Evolutionary conservation across 1,140 invertebrate species (phyloP).

Genomic region (Acromyrmex echinatior): DNA sequence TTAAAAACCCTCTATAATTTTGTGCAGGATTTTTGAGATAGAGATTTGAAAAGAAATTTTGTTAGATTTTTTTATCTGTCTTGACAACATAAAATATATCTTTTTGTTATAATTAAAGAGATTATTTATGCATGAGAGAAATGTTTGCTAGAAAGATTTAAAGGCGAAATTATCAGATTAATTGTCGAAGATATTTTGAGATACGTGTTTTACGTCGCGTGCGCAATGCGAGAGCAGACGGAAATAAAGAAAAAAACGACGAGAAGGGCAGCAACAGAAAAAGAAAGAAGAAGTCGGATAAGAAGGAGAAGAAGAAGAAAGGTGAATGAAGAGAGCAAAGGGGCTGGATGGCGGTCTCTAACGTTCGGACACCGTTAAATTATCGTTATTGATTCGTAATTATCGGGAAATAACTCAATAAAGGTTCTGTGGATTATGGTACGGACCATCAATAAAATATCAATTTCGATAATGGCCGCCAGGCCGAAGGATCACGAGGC

Average conservation of each 20-base stretch:
- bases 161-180: conserved; percentile 8
- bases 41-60: neutral
- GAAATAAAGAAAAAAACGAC: conserved; percentile 15
- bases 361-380: conserved; percentile 77
- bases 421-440: conserved; percentile 75
- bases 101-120: conserved; percentile 14
- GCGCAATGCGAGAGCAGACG: conserved; percentile 27
- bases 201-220: conserved; percentile 13
- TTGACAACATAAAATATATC: neutral
- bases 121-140: neutral
- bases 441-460: conserved; percentile 85
- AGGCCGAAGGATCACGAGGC: conserved; percentile 70
- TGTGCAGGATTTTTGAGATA: too few species aligned
- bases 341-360: conserved; percentile 48
- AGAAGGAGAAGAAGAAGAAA: conserved; percentile 39
- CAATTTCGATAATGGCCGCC: conserved; percentile 85
- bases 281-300: neutral
- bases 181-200: conserved; percentile 19
- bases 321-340: conserved; percentile 59
- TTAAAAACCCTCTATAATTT: too few species aligned
- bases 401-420: conserved; percentile 85
- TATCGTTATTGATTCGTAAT: conserved; percentile 84
- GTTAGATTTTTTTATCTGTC: neutral
- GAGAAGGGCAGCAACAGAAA: neutral
- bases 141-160: neutral